Evolutionary conservation across 2,888 invertebrate genomes (phyloP).

Genomic region (Oscheius sp.): DNA sequence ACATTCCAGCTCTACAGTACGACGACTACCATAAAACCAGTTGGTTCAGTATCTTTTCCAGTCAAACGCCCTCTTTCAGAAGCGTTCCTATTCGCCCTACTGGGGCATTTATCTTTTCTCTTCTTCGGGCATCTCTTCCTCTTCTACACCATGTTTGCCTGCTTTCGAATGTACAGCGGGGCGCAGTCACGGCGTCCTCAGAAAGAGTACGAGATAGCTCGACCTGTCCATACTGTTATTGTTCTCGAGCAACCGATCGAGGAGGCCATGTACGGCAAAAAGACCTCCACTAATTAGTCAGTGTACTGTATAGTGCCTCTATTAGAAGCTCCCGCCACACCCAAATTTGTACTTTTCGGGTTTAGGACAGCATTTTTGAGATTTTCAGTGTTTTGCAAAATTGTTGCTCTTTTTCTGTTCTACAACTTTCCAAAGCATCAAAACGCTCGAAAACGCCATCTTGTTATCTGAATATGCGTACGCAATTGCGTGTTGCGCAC

Average conservation of each 20-base stretch:
- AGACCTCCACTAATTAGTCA: slow-evolving; percentile 21
- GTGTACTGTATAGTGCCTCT: no score
- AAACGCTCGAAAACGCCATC: no score
- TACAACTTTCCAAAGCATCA: no score
- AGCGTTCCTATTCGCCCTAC: slow-evolving; percentile 30
- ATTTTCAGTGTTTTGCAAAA: no score
- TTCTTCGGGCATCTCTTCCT: slow-evolving; percentile 48
- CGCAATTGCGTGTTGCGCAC: no score
- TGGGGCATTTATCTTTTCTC: slow-evolving; percentile 52
- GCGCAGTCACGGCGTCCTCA: slow-evolving; percentile 15
- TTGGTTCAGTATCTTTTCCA: not conserved
- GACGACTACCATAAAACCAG: slow-evolving; percentile 51
- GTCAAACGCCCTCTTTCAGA: not conserved
- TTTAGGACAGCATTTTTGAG: no score
- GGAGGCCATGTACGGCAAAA: slow-evolving; percentile 64
- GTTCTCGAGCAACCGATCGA: slow-evolving; percentile 63
- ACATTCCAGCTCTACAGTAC: slow-evolving; percentile 50
- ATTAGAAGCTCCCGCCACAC: no score
- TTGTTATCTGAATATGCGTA: no score
- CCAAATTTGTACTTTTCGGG: no score
- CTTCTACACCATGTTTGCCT: slow-evolving; percentile 45
- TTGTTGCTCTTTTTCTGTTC: no score
- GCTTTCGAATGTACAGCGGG: slow-evolving; percentile 36
- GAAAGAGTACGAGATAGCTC: slow-evolving; percentile 45
- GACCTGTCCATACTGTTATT: slow-evolving; percentile 57